Evolutionary conservation across 1,140 invertebrate species (phyloP).

Genomic region (Triops cancriformis): DNA sequence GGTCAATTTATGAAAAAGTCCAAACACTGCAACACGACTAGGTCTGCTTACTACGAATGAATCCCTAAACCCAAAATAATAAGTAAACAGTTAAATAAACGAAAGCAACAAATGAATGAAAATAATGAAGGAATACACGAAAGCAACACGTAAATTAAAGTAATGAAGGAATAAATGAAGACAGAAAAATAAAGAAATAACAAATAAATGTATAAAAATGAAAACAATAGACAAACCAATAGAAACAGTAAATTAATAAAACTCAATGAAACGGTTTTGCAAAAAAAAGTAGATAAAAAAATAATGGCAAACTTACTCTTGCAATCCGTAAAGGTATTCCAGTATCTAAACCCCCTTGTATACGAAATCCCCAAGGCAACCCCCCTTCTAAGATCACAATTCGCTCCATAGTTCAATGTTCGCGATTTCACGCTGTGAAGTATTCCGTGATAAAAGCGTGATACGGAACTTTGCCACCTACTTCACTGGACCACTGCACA

Average conservation of each 20-base stretch:
- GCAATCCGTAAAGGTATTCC: constrained; percentile 65
- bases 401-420: constrained; percentile 32
- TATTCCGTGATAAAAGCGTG: background rate
- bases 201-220: background rate
- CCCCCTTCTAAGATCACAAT: constrained; percentile 67
- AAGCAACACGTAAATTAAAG: too few species aligned
- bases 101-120: too few species aligned
- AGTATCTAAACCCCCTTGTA: constrained; percentile 67
- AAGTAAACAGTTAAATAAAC: too few species aligned
- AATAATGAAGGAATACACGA: too few species aligned
- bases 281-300: background rate
- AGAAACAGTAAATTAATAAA: background rate
- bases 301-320: constrained; percentile 53
- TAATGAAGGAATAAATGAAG: too few species aligned
- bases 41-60: too few species aligned
- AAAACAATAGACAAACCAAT: background rate
- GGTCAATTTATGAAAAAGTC: too few species aligned
- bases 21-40: too few species aligned
- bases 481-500: constrained; percentile 4
- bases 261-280: background rate
- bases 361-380: constrained; percentile 80
- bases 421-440: background rate
- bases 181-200: too few species aligned
- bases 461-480: background rate
- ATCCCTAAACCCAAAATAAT: too few species aligned